Base-by-base conservation (phyloP, 1,140 invertebrate genomes). In the Drosophila oshimai region DNA sequence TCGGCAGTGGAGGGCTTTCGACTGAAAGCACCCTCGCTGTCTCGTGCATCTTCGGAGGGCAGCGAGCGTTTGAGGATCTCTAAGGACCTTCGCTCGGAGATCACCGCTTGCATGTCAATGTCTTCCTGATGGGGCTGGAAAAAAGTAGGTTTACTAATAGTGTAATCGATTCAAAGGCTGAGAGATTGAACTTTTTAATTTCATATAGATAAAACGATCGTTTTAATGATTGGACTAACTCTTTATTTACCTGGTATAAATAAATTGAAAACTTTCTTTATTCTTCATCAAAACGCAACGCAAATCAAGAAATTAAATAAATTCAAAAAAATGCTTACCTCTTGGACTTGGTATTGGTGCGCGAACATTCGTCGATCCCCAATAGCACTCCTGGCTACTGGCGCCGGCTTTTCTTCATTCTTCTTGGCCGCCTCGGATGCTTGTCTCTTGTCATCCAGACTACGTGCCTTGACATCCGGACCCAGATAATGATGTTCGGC, bases 381-480 rank as follows among this genome's bases (percentile, higher is more conserved):
- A 13, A 89, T 54, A 6, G 87, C 89, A 53, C 89, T 89, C 6
- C 87, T 71, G 1, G 49, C 37, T 18, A 67, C 33, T 4, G 62
- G 31, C 2, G 61, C 36, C 2, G 76, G 61, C 33, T 90, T 90
- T 12, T 90, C 89, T 4, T 89, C 87, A 0, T 20, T 28, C 49
- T 89, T 90, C 33, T 90, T 89, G 2, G 74, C 29, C 9, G 74
- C 75, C 1, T 78, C 42, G 22, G 74, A 24, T 0, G 55, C 75
- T 29, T 84, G 75, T 9, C 74, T 80, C 18, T 90, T 90, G 22
- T 90, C 87, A 74, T 93, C 93, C 12, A 94, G 91, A 53, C 93
- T 93, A 75, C 94, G 93, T 0, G 93, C 93, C 81, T 94, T 94
- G 2, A 92, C 91, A 80, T 94, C 93, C 2, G 93, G 91, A 24